Base-by-base conservation (phyloP, 2,113 vertebrate species). In the Noturus placidus region DNA sequence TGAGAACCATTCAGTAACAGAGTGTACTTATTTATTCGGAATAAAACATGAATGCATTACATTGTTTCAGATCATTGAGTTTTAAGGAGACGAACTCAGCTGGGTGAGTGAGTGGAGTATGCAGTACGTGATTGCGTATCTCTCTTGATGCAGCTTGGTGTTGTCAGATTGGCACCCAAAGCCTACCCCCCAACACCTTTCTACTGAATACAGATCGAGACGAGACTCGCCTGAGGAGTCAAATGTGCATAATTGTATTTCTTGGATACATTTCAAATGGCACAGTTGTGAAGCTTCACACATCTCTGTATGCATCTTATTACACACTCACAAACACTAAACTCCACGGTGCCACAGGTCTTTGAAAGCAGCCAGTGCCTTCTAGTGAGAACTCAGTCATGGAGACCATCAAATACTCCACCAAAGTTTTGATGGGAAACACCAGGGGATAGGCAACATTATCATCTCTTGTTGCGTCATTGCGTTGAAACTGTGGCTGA, bases 381-480 rank as follows among this genome's bases (percentile, higher is more conserved):
- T 88, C 52, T 76, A 65, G 87, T 91, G 89, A 88, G 88, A 92
- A 84, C 61, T 87, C 89, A 67, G 82, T 89, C 76, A 90, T 91
- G 87, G 82, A 91, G 91, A 87, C 88, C 90, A 91, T 93, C 92
- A 92, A 87, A 91, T 79, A 88, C 76, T 65, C 15, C 67, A 90
- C 82, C 80, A 88, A 92, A 91, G 90, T 90, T 85, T 88, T 90
- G 89, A 30, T 92, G 91, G 79, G 90, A 70, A 63, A 79, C 88
- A 30, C 88, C 74, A 15, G 86, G 86, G 92, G 89, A 87, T 57
- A 88, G 74, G 85, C 79, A 90, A 63, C 83, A 27, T 25, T 35
- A 46, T 69, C 81, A 57, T 57, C 82, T 92, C 90, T 91, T 83
- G 25, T 80, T 38, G 63, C 85, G 81, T 88, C 67, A 87, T 74